Percentiles rank a stretch among this genome's conserved stretches.
phyloP scores from a whole-genome alignment of 2,888 invertebrate species.

The Spatulosminthurus flaviceps region DNA sequence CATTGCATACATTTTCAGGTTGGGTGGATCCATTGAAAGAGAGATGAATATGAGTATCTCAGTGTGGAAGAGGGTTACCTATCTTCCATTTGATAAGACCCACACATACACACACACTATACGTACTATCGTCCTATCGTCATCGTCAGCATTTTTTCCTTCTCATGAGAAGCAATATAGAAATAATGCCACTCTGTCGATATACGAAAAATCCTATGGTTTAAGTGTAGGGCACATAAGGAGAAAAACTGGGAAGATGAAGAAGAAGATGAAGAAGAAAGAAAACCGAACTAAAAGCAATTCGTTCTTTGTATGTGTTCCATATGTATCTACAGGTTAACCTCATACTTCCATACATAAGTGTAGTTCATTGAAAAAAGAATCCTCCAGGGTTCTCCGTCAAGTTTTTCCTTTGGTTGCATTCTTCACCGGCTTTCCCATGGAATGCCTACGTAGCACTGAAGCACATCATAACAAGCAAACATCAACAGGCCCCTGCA shows the following conservation, averaged over 20 bases:
- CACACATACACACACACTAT: no score
- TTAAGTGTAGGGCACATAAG: neutral
- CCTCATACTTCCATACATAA: neutral
- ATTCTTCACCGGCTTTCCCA: conserved; percentile 42
- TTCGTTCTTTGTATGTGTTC: neutral
- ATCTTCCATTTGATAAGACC: conserved; percentile 4
- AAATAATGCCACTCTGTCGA: conserved; percentile 13
- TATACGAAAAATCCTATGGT: neutral
- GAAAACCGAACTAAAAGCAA: neutral
- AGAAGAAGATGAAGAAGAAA: neutral
- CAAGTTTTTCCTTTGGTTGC: conserved; percentile 19
- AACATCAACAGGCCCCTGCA: conserved; percentile 32
- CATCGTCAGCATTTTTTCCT: conserved; percentile 3
- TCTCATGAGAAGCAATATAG: conserved; percentile 7
- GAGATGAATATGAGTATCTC: neutral
- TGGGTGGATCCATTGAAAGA: conserved; percentile 33
- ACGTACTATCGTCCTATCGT: conserved; percentile 10
- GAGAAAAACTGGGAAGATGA: neutral
- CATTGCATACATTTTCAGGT: conserved; percentile 23
- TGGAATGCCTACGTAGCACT: conserved; percentile 20
- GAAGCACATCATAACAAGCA: conserved; percentile 1
- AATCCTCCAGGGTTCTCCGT: conserved; percentile 42
- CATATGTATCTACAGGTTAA: conserved; percentile 3
- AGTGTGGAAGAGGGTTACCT: neutral
- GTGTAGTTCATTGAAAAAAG: conserved; percentile 38